These are phyloP conservation scores for Tanaodytes sp. DNA, from an alignment of 2,888 invertebrate species.

Conservation along the genomic window DNA sequence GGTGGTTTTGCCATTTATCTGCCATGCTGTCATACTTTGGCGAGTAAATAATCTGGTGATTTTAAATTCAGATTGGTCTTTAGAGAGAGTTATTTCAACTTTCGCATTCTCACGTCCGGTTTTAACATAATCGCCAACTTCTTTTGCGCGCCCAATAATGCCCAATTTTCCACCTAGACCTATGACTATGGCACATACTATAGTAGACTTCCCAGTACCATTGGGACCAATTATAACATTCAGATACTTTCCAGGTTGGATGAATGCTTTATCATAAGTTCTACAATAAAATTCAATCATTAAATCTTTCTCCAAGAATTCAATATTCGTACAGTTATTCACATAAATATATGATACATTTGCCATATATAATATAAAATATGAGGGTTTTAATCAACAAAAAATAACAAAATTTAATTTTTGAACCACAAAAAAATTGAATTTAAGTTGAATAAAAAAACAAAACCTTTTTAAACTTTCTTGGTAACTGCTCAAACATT, in stretches of 20 bases:
- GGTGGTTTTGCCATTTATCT: conserved; percentile 75
- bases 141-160: conserved; percentile 81
- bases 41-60: conserved; percentile 78
- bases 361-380: no score
- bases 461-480: no score
- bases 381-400: no score
- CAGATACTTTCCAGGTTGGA: conserved; percentile 83
- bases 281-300: no score
- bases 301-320: no score
- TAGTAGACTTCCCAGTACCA: conserved; percentile 95
- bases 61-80: conserved; percentile 73
- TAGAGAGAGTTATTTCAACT: conserved; percentile 83
- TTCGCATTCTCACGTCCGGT: conserved; percentile 79
- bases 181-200: conserved; percentile 92
- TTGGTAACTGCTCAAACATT: no score
- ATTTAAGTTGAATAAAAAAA: no score
- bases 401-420: no score
- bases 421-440: no score
- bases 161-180: conserved; percentile 90
- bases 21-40: conserved; percentile 77
- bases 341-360: no score
- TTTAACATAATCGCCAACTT: conserved; percentile 77
- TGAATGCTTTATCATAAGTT: conserved; percentile 82
- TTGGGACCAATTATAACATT: conserved; percentile 95
- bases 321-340: no score